Evolutionary conservation across 37 sponge, comb jelly and placozoan genomes (phyloP).

Genomic region (Diacarnus erythraeanus): DNA sequence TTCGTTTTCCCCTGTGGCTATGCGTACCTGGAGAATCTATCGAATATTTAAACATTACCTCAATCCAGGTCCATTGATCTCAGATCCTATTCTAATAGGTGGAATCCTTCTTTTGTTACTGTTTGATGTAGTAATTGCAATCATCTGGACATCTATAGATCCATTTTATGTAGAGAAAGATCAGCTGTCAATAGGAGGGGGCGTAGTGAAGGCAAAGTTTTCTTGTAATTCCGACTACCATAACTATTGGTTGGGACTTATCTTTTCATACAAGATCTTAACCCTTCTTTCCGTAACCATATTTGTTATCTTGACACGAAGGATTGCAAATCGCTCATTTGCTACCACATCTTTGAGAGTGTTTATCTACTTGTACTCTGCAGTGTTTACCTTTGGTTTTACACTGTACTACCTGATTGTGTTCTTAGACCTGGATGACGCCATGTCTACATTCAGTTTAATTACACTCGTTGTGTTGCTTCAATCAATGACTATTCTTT

Average conservation of each 20-base stretch:
- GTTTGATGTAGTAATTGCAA: slow-evolving; percentile 3
- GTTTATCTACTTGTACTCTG: neutral
- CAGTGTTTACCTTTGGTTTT: neutral
- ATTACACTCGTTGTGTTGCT: too few relatives aligned
- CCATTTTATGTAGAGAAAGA: neutral
- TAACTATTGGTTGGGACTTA: neutral
- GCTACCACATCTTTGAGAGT: slow-evolving; percentile 7
- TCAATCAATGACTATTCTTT: neutral
- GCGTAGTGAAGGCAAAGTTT: neutral
- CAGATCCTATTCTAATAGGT: neutral
- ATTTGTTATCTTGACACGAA: slow-evolving; percentile 6
- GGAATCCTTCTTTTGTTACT: neutral
- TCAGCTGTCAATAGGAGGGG: neutral
- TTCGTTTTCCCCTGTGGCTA: too few relatives aligned
- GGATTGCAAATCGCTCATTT: neutral
- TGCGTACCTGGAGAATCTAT: slow-evolving; percentile 24
- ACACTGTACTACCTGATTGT: neutral
- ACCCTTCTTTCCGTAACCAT: neutral
- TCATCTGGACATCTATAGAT: slow-evolving; percentile 3
- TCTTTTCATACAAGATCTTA: neutral
- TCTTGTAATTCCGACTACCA: neutral
- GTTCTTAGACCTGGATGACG: too few relatives aligned
- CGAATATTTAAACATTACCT: slow-evolving; percentile 25
- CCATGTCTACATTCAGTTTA: too few relatives aligned
- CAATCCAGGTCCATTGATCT: slow-evolving; percentile 29